A percentile compares a stretch with the other conserved stretches of the same genome.
These are phyloP conservation scores for Panagrolaimus sp. DNA, from an alignment of 1,140 invertebrate species.

Conservation along the genomic window DNA sequence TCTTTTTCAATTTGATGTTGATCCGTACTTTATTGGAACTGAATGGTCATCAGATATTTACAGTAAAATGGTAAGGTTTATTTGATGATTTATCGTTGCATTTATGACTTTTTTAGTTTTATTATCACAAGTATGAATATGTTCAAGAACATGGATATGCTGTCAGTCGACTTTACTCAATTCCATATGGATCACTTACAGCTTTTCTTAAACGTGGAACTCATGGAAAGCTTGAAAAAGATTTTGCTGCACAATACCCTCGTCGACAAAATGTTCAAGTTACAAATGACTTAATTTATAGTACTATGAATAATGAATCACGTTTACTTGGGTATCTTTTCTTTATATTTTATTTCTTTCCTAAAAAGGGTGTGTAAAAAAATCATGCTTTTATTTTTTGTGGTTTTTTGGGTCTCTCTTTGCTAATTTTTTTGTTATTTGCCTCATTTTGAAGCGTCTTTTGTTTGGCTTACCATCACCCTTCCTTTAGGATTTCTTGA, in stretches of 20 bases:
- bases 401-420: too few species aligned
- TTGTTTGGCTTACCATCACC: not conserved
- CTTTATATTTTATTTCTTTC: too few species aligned
- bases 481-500: not conserved
- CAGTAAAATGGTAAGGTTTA: not conserved
- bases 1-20: not conserved
- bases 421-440: too few species aligned
- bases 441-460: too few species aligned
- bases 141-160: not conserved
- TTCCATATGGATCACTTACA: not conserved
- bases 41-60: constrained; percentile 12
- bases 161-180: not conserved
- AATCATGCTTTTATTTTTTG: too few species aligned
- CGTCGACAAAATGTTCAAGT: not conserved
- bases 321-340: too few species aligned
- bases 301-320: not conserved
- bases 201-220: not conserved
- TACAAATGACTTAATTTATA: constrained; percentile 3
- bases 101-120: constrained; percentile 10
- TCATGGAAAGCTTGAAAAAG: not conserved
- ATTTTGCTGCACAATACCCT: not conserved
- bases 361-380: too few species aligned
- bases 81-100: not conserved
- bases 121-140: not conserved
- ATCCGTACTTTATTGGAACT: not conserved